phyloP scores from a whole-genome alignment of 2,888 invertebrate genomes.

The Oscheius sp. region DNA sequence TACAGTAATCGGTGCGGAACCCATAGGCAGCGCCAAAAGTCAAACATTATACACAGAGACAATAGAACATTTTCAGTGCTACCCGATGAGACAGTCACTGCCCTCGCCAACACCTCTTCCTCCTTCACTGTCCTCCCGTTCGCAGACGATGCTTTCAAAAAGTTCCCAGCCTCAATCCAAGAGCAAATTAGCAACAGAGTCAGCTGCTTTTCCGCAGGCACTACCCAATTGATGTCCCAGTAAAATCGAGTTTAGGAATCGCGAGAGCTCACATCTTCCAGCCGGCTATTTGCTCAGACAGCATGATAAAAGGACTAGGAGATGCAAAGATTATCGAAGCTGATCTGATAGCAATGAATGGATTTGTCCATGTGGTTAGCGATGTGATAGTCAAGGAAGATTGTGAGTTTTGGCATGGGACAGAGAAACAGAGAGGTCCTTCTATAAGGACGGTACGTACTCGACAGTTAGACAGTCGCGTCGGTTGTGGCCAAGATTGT shows the following conservation, averaged over 20 bases:
- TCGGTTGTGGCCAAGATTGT: too few species aligned
- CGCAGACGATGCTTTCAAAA: conserved; percentile 19
- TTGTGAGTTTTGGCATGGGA: background rate
- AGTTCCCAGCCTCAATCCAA: conserved; percentile 11
- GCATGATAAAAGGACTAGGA: conserved; percentile 1
- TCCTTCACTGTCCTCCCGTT: conserved; percentile 31
- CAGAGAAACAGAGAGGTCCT: too few species aligned
- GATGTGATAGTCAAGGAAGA: conserved; percentile 35
- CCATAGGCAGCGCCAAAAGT: too few species aligned
- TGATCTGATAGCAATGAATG: conserved; percentile 24
- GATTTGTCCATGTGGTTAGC: conserved; percentile 30
- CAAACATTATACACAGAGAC: too few species aligned
- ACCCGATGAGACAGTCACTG: conserved; percentile 4
- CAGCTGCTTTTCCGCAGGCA: conserved; percentile 4
- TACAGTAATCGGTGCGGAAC: too few species aligned
- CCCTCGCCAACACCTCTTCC: conserved; percentile 1
- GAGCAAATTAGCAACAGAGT: conserved; percentile 12
- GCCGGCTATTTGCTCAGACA: background rate
- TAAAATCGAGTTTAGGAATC: conserved; percentile 10
- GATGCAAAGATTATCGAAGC: conserved; percentile 20
- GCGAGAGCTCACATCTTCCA: conserved; percentile 20
- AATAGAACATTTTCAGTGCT: conserved; percentile 1
- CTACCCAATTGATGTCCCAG: background rate
- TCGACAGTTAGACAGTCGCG: too few species aligned
- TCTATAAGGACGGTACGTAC: too few species aligned